Base-by-base conservation (phyloP, 2,888 invertebrate genomes). In the Drosophila macrospina region DNA sequence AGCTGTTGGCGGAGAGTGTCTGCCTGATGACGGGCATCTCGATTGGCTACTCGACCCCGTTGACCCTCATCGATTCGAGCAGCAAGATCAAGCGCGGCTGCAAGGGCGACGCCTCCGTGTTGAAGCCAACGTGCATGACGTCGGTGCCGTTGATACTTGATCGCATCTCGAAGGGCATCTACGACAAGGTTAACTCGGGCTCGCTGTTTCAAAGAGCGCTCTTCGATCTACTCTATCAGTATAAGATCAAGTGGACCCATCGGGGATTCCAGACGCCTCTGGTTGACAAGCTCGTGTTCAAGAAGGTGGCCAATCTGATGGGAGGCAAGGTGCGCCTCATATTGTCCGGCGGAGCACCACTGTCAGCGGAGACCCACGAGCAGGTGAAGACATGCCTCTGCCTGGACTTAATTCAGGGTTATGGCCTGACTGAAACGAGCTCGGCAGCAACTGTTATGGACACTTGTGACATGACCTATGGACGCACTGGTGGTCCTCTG, bases 131-230 rank as follows among this genome's bases (percentile, higher is more conserved):
- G 1, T 96, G 98, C 88, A 96, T 99, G 94, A 98, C 98, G 2
- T 96, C 98, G 48, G 99, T 99, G 42, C 99, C 99, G 97, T 93
- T 99, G 52, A 98, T 99, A 84, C 95, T 99, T 93, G 99, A 99
- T 93, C 95, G 99, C 87, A 97, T 99, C 90, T 98, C 98, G 90
- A 99, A 99, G 93, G 98, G 97, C 80, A 98, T 99, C 69, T 97
- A 97, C 90, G 98, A 99, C 90, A 98, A 98, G 91, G 97, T 99
- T 55, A 94, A 95, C 52, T 96, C 96, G 81, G 96, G 97, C 60
- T 96, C 97, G 10, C 93, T 94, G 44, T 93, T 98, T 65, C 95
- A 95, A 60, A 95, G 95, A 91, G 96, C 96, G 1, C 93, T 99
- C 74, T 99, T 99, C 93, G 95, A 97, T 91, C 98, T 98, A 93